phyloP scores from a whole-genome alignment of 2,888 invertebrate genomes.

The Morinoia aosen region DNA sequence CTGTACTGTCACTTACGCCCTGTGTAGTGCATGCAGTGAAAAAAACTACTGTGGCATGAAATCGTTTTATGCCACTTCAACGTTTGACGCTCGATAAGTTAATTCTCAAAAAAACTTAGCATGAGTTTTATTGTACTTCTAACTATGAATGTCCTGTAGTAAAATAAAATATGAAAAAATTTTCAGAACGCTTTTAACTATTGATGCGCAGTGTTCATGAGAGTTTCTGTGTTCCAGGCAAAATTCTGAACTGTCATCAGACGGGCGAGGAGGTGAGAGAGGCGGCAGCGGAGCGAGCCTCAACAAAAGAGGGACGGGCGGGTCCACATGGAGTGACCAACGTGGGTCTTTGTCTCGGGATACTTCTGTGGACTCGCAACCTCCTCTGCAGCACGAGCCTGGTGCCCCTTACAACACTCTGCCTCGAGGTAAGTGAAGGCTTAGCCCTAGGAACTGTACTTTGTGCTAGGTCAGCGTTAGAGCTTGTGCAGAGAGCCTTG shows the following conservation, averaged over 20 bases:
- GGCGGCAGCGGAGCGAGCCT: slow-evolving; percentile 12
- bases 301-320: not conserved
- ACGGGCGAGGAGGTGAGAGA: slow-evolving; percentile 31
- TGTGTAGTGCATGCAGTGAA: too few species aligned
- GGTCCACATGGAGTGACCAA: not conserved
- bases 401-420: slow-evolving; percentile 65
- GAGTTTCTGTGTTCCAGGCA: not conserved
- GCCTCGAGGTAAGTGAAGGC: slow-evolving; percentile 62
- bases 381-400: slow-evolving; percentile 57
- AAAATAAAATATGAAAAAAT: too few species aligned
- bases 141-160: too few species aligned
- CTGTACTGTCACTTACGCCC: too few species aligned
- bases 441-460: not conserved
- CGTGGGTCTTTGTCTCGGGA: slow-evolving; percentile 60
- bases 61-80: too few species aligned
- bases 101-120: too few species aligned
- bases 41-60: too few species aligned
- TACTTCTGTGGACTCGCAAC: slow-evolving; percentile 62
- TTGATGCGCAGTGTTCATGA: not conserved
- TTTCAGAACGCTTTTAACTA: too few species aligned
- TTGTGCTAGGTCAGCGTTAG: not conserved
- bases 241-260: slow-evolving; percentile 33
- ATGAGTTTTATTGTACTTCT: too few species aligned
- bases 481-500: not conserved
- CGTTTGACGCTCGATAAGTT: too few species aligned